Conservation (phyloP, 2,113 vertebrate species). For the Phrynocephalus versicolor region DNA sequence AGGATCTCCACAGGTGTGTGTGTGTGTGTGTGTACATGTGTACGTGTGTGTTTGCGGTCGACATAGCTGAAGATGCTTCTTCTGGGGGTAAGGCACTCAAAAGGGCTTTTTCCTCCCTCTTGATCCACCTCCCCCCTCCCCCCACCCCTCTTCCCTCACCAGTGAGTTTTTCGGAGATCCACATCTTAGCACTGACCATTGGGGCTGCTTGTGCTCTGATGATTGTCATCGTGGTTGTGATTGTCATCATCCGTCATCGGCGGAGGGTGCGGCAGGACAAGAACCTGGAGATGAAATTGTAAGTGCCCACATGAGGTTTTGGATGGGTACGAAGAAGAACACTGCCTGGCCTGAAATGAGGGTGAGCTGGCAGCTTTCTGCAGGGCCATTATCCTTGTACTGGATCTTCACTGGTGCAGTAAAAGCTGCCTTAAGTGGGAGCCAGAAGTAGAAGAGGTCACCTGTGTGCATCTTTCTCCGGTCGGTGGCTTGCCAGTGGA, state of each 20-base stretch:
- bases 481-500: no score
- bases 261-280: slow-evolving; percentile 67
- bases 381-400: no score
- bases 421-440: not conserved
- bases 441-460: not conserved
- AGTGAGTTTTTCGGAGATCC: slow-evolving; percentile 89
- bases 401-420: no score
- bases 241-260: slow-evolving; percentile 75
- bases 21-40: no score
- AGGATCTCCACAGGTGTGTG: no score
- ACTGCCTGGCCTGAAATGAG: not conserved
- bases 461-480: no score
- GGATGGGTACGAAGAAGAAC: not conserved
- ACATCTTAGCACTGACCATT: slow-evolving; percentile 81
- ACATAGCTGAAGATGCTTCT: not conserved
- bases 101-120: not conserved
- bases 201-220: slow-evolving; percentile 80
- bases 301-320: slow-evolving; percentile 62
- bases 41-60: not conserved
- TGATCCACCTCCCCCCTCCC: rapidly evolving
- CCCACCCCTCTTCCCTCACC: not conserved
- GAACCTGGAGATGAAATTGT: slow-evolving; percentile 74
- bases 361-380: no score
- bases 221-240: slow-evolving; percentile 75
- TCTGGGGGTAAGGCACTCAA: no score